Conservation (phyloP, 2,113 vertebrate genomes). For the Pterocles burchelli region DNA sequence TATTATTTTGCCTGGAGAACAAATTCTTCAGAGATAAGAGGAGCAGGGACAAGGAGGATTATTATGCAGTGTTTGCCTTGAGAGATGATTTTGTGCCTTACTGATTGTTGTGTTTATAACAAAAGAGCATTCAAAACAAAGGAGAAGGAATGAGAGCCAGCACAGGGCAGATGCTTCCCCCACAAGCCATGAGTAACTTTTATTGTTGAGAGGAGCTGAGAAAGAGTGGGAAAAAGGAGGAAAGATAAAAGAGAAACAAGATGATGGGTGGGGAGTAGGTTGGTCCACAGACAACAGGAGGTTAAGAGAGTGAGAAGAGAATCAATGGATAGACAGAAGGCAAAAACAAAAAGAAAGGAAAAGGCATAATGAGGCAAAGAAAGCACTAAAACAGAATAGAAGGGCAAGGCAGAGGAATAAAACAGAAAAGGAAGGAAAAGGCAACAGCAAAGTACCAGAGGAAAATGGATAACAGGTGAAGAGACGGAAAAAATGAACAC, state of each 20-base stretch:
- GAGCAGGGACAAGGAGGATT: neutral
- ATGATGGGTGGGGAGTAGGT: neutral
- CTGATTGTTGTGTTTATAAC: slow-evolving; percentile 53
- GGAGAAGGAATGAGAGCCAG: slow-evolving; percentile 2
- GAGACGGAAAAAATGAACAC: neutral
- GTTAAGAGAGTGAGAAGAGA: slow-evolving; percentile 9
- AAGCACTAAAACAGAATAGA: neutral
- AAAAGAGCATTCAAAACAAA: slow-evolving; percentile 60
- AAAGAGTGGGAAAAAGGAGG: neutral
- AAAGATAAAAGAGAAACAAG: slow-evolving; percentile 44
- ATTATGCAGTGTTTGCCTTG: slow-evolving; percentile 33
- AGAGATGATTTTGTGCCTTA: slow-evolving; percentile 41
- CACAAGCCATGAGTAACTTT: slow-evolving; percentile 26
- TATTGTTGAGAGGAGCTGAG: slow-evolving; percentile 27
- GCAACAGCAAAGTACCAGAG: neutral
- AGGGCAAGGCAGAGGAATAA: neutral
- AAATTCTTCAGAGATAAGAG: slow-evolving; percentile 65
- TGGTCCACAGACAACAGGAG: neutral
- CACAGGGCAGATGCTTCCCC: slow-evolving; percentile 30
- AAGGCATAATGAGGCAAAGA: neutral
- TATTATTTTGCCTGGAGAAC: slow-evolving; percentile 33
- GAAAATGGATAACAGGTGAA: neutral
- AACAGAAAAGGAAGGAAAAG: neutral
- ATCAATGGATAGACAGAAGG: neutral
- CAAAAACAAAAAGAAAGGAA: slow-evolving; percentile 2